Evolutionary conservation across 2,888 invertebrate species (phyloP).

Genomic region (Oligia strigilis): DNA sequence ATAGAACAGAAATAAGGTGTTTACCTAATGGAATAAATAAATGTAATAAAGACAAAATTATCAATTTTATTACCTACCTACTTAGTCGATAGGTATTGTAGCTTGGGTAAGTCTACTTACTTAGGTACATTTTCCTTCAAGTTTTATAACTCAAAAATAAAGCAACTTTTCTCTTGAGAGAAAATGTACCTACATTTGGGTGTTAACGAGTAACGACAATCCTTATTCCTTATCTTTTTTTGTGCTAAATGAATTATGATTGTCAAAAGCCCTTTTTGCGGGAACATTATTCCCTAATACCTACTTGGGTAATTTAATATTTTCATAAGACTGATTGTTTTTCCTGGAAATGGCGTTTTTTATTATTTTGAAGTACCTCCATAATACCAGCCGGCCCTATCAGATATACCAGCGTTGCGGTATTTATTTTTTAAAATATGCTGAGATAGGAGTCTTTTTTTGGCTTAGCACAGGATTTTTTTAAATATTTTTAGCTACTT

Average conservation of each 20-base stretch:
- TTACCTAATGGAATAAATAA: constrained; percentile 13
- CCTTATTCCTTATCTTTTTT: constrained; percentile 17
- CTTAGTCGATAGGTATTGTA: neutral
- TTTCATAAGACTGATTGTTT: neutral
- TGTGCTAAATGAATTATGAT: constrained; percentile 34
- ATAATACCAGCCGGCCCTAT: no score
- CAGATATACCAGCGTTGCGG: no score
- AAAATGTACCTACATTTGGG: neutral
- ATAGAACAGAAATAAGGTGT: neutral
- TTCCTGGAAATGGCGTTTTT: neutral
- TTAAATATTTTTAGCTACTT: neutral
- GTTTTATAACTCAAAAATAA: constrained; percentile 9
- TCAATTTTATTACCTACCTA: neutral
- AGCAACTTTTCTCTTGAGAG: neutral
- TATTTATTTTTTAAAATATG: neutral
- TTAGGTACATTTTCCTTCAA: neutral
- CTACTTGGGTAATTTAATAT: constrained; percentile 5
- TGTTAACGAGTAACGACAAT: constrained; percentile 14
- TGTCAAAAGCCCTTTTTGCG: constrained; percentile 6
- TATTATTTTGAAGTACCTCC: neutral
- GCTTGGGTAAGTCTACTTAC: neutral
- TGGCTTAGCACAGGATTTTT: neutral
- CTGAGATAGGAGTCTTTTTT: neutral
- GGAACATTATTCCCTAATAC: constrained; percentile 1
- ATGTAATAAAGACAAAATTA: neutral